Base-by-base conservation (phyloP, 2,113 vertebrate genomes). In the Colossoma macropomum region DNA sequence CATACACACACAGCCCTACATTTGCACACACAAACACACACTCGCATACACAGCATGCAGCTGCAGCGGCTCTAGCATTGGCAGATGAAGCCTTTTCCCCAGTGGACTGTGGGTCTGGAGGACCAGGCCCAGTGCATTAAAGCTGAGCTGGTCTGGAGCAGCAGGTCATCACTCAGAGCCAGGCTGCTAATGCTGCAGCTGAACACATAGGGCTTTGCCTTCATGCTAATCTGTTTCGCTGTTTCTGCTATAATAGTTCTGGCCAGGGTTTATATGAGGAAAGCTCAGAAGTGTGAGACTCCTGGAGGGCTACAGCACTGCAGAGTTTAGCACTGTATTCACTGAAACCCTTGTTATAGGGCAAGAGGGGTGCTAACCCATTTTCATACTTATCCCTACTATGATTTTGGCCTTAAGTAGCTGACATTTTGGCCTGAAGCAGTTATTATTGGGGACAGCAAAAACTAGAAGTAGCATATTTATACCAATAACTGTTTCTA, bases 41-140 rank as follows among this genome's bases (percentile, higher is more conserved):
- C 50, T n/a, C 62, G 56, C 48, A 70, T 38, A 41, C 56, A 70
- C 41, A 54, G 54, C 17, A 21, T 70, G 62, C 87, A 88, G 86
- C 86, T 90, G 87, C 68, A 75, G 78, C 62, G 66, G 59, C 15
- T 62, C 73, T 23, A 74, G 45, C 38, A 50, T 38, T 60, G 77
- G 86, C 87, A 90, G 78, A 90, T 82, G 83, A 86, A 82, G 54
- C 76, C 34, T 63, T 85, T 85, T 88, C 86, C 82, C 52, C 87
- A 34, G 79, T 77, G 78, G 82, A 82, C 81, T 68, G 73, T 41
- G n/a, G 25, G 66, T 48, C 79, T 79, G 30, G 77, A 72, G 72
- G 62, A 82, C 23, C 78, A 84, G 80, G 78, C 80, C 70, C 38
- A 69, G 79, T 86, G 76, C 82, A 83, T 88, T 86, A 88, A 62